Conservation (phyloP, 2,888 invertebrate genomes). For the Cosmia pyralina region DNA sequence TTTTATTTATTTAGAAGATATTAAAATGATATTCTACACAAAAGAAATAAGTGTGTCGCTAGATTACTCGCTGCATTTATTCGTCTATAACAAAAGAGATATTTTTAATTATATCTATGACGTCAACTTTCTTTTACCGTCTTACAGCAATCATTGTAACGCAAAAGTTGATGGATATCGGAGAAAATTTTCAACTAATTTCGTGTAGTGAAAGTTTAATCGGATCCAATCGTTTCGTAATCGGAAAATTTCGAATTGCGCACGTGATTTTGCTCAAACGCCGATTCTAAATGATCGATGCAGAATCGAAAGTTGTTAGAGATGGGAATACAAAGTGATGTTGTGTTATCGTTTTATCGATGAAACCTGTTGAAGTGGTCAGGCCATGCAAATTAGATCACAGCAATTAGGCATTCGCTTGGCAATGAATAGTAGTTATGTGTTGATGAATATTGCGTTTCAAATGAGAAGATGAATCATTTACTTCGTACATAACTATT, state of each 20-base stretch:
- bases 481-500: background rate
- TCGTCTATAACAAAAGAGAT: conserved; percentile 31
- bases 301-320: conserved; percentile 54
- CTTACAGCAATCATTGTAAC: conserved; percentile 44
- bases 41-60: conserved; percentile 3
- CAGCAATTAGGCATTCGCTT: conserved; percentile 30
- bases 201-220: conserved; percentile 63
- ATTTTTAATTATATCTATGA: conserved; percentile 50
- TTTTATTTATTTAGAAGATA: no score
- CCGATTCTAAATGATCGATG: conserved; percentile 49
- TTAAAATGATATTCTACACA: background rate
- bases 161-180: conserved; percentile 50
- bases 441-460: conserved; percentile 28
- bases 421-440: conserved; percentile 29
- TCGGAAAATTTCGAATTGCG: conserved; percentile 60
- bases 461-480: conserved; percentile 38
- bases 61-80: conserved; percentile 19
- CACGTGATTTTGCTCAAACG: conserved; percentile 53
- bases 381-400: conserved; percentile 38
- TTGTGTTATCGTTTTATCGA: conserved; percentile 38
- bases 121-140: conserved; percentile 51
- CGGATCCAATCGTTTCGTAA: conserved; percentile 54
- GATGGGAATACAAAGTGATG: conserved; percentile 41
- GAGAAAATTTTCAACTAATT: conserved; percentile 62
- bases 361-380: conserved; percentile 37